Evolutionary conservation across 2,113 vertebrate genomes (phyloP), one percentile per base, ranked within the genome.

Genomic region (Condylura cristata): DNA sequence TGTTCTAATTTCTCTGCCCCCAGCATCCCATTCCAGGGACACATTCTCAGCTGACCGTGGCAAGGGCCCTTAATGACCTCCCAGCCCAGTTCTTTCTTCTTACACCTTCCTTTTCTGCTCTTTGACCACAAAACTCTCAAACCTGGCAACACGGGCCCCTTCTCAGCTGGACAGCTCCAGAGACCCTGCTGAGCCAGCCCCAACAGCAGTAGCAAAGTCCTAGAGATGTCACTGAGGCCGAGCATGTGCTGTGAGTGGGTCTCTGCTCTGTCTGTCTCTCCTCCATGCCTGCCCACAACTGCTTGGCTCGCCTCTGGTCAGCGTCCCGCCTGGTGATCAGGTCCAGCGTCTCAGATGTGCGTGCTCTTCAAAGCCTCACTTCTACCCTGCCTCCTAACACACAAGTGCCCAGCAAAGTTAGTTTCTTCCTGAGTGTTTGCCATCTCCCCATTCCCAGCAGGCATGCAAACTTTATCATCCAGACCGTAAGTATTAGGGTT

Each of bases 201-300:
- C 39, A 53, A 1, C n/a, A 48, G 34, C 39, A 51, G 24, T 20
- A 16, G n/a, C 39, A 28, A 2, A 16, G 32, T 61, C 56, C 44
- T 63, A 0, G 11, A 0, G 26, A 13, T 17, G 24, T 41, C 58
- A 63, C 26, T 20, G 68, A 39, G 14, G 46, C 48, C 41, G 48
- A 26, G 32, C 26, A 32, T 37, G 26, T n/a, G 48, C 39, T 6
- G 17, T 53, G 51, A 53, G 51, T 20, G 18, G 17, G 48, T 20
- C 7, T 4, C 51, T 53, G 48, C 20, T 14, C 68, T 68, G 39
- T 72, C 39, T 9, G 76, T 63, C 3, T 10, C 2, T 24, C 30
- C 68, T 46, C 85, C 46, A 6, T 26, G 51, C 63, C 51, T n/a
- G 51, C 11, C 70, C 37, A 65, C 32, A 4, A 6, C 75, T 48